Conservation (phyloP, 2,113 vertebrate genomes). For the Leucopsar rothschildi region DNA sequence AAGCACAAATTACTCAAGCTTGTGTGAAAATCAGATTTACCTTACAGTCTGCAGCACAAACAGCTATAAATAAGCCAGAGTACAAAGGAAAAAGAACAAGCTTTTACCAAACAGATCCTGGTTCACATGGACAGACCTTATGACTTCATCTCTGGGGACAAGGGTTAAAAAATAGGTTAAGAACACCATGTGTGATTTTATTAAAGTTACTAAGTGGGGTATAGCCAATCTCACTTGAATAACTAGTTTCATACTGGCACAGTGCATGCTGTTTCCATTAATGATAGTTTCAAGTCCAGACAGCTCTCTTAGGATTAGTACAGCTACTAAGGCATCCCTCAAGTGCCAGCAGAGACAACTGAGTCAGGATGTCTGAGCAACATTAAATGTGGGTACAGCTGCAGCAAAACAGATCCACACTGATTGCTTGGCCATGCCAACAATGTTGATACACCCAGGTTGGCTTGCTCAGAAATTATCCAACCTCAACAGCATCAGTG, state of each 20-base stretch:
- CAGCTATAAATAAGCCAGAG: background rate
- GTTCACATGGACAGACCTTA: background rate
- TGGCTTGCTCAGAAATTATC: background rate
- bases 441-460: background rate
- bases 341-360: background rate
- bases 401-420: background rate
- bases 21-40: background rate
- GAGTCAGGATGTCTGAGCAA: background rate
- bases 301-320: background rate
- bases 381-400: background rate
- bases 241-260: background rate
- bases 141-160: background rate
- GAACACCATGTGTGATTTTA: background rate
- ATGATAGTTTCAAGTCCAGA: background rate
- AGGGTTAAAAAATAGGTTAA: background rate
- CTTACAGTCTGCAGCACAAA: background rate
- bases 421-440: background rate
- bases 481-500: background rate
- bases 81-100: background rate
- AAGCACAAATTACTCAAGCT: background rate
- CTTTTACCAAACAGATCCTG: background rate
- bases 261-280: background rate
- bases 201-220: background rate
- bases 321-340: background rate
- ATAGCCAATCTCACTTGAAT: background rate